Conservation (phyloP, 2,797 vertebrate genomes). For the Lagodon rhomboides region DNA sequence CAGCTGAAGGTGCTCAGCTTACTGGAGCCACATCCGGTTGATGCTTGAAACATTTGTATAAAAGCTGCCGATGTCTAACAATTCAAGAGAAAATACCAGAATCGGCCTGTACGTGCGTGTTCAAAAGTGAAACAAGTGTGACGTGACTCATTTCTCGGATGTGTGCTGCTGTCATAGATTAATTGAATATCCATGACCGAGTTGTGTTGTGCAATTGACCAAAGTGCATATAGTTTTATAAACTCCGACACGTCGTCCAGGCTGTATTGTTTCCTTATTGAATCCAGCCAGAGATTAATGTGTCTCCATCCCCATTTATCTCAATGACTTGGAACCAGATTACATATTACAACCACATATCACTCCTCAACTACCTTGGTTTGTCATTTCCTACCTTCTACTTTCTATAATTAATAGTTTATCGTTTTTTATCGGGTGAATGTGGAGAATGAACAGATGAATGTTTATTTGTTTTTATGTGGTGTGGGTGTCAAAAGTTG, state of each 20-base stretch:
- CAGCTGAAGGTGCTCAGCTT: slow-evolving; percentile 57
- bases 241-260: background rate
- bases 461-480: background rate
- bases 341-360: background rate
- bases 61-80: background rate
- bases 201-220: background rate
- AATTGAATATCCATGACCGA: slow-evolving; percentile 7
- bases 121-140: background rate
- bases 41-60: slow-evolving; percentile 12
- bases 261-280: slow-evolving; percentile 1
- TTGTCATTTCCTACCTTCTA: background rate
- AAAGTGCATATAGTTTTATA: slow-evolving; percentile 22
- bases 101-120: background rate
- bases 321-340: background rate
- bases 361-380: background rate
- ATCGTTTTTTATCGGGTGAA: background rate
- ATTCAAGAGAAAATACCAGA: background rate
- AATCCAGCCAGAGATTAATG: slow-evolving; percentile 6
- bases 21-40: slow-evolving; percentile 52
- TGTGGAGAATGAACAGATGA: background rate
- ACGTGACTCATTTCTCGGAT: slow-evolving; percentile 28
- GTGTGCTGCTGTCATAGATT: background rate
- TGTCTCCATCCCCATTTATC: background rate
- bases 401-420: background rate
- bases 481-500: background rate